Evolutionary conservation across 2,113 vertebrate species (phyloP), one percentile per base, ranked within the genome.

Genomic region (Sprattus sprattus): DNA sequence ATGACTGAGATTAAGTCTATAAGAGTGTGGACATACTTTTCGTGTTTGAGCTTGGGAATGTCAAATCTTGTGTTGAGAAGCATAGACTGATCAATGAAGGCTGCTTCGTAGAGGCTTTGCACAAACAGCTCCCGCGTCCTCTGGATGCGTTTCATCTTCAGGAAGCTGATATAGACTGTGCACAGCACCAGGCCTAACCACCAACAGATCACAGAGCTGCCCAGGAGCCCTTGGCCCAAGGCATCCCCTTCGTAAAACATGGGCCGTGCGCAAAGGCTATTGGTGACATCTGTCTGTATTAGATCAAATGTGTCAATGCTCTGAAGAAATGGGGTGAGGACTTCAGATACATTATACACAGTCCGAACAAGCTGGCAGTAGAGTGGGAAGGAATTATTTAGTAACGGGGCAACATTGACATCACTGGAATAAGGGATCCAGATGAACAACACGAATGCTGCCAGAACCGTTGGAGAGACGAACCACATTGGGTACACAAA

Each of bases 41-140:
- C 71, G 28, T 32, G 39, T 16, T 13, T 78, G 11, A 78, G 71
- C 71, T 78, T 78, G 71, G 32, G 28, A 13, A 78, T 16, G 25
- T 86, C 4, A 4, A 89, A 88, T 78, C 82, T 87, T 50, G 81
- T 45, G 75, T 86, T 89, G 25, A 89, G 81, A 20, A 89, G 88
- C 89, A 89, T 86, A 54, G 89, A 91, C 67, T 89, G 90, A 52
- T 91, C 90, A 45, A 92, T 91, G 86, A 91, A 92, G 3, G 88
- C 88, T 20, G 89, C 86, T 87, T 92, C 91, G 28, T 91, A 92
- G 39, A 90, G 57, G 81, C 50, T 84, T 0, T 87, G 85, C 39
- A 90, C 87, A 88, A 91, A 92, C 49, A 92, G 71, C 25, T 92
- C 87, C 10, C 81, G 84, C 25, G 90, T 91, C 82, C 91, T 91